Conservation (phyloP, 2,888 invertebrate genomes). For the Oscheius myriophilus region DNA sequence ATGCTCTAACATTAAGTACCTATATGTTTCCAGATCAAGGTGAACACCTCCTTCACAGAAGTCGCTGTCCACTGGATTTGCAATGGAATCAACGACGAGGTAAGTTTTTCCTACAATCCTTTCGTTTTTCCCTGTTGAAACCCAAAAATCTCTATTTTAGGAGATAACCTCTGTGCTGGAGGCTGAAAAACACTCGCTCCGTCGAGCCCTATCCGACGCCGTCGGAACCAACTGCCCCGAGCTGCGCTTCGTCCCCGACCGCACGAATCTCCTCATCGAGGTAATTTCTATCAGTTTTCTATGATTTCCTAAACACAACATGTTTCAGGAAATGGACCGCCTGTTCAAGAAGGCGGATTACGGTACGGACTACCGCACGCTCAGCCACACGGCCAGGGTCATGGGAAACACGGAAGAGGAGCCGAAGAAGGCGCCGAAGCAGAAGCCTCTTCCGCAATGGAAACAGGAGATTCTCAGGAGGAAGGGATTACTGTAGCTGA, state of each 20-base stretch:
- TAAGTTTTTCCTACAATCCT: not conserved
- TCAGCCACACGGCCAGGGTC: slow-evolving; percentile 40
- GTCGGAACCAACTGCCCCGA: slow-evolving; percentile 44
- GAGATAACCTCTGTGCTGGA: slow-evolving; percentile 34
- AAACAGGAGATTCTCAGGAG: slow-evolving; percentile 10
- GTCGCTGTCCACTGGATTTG: slow-evolving; percentile 19
- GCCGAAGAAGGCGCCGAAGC: not conserved
- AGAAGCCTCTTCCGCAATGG: slow-evolving; percentile 6
- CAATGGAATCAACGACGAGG: slow-evolving; percentile 22
- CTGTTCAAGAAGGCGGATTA: slow-evolving; percentile 51
- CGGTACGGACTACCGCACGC: slow-evolving; percentile 44
- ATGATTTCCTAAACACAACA: not conserved
- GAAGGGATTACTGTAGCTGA: not conserved
- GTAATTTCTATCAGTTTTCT: slow-evolving; percentile 2
- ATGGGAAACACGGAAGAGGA: slow-evolving; percentile 27
- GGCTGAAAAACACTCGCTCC: slow-evolving; percentile 32
- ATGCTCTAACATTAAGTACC: no score
- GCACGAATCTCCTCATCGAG: slow-evolving; percentile 23
- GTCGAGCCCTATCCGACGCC: slow-evolving; percentile 35
- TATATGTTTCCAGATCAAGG: slow-evolving; percentile 25
- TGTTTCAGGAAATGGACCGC: slow-evolving; percentile 48
- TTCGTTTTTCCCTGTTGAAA: no score
- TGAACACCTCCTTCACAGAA: slow-evolving; percentile 29
- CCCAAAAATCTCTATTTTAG: not conserved
- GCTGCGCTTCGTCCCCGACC: slow-evolving; percentile 31